phyloP scores from a whole-genome alignment of 2,888 invertebrate species.

The Drosophila cyrtoloma region DNA sequence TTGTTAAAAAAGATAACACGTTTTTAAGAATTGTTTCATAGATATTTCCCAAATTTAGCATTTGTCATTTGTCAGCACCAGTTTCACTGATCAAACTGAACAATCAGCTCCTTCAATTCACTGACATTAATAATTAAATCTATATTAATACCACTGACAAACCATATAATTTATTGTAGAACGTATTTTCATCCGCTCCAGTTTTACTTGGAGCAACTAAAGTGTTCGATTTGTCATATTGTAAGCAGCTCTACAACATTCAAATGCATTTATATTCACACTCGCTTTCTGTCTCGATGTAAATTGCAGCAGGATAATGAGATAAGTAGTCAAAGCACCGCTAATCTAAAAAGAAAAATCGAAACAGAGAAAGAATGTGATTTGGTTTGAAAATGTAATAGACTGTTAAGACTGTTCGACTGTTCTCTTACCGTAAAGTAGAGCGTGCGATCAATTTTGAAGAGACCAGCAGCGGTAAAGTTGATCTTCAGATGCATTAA shows the following conservation, averaged over 20 bases:
- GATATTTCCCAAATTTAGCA: not conserved
- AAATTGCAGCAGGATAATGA: constrained; percentile 85
- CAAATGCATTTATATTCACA: constrained; percentile 19
- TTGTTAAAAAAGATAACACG: not conserved
- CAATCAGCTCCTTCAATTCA: constrained; percentile 18
- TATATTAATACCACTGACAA: not conserved
- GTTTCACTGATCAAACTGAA: not conserved
- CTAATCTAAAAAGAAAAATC: constrained; percentile 78
- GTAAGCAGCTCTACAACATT: constrained; percentile 31
- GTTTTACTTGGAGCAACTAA: constrained; percentile 5
- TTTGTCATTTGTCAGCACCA: not conserved
- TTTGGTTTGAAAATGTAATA: not conserved
- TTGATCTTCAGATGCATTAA: constrained; percentile 84
- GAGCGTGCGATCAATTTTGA: constrained; percentile 84
- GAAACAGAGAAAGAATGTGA: not conserved
- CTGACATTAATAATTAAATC: not conserved
- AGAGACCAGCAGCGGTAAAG: constrained; percentile 85
- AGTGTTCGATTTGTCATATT: constrained; percentile 56
- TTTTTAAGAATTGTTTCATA: not conserved
- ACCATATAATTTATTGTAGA: not conserved
- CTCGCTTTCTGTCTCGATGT: constrained; percentile 71
- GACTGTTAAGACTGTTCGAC: not conserved
- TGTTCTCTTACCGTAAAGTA: constrained; percentile 83
- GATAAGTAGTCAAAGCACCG: constrained; percentile 85
- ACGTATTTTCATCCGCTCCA: not conserved